Evolutionary conservation across 1,140 invertebrate genomes (phyloP).

Genomic region (Dufourea novaeangliae): DNA sequence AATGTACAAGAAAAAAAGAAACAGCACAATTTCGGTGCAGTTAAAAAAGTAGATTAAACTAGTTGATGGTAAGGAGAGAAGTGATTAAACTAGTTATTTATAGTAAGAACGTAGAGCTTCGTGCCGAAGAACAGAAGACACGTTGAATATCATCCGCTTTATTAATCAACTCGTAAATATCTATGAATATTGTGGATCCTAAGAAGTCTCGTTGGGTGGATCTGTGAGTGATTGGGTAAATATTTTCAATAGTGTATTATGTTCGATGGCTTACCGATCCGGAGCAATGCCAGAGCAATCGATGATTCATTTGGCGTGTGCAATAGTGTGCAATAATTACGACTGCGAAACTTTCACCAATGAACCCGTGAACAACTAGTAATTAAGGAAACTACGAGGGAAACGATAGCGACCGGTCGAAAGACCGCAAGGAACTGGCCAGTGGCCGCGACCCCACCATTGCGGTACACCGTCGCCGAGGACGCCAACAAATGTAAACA

Average conservation of each 20-base stretch:
- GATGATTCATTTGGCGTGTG: constrained; percentile 25
- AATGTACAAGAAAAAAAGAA: no score
- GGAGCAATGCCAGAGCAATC: not conserved
- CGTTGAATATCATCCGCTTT: not conserved
- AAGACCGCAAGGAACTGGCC: constrained; percentile 66
- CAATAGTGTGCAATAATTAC: not conserved
- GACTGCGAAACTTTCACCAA: constrained; percentile 29
- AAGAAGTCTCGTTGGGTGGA: not conserved
- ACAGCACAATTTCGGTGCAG: no score
- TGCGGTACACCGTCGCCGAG: constrained; percentile 49
- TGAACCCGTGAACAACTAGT: constrained; percentile 23
- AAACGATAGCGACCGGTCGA: constrained; percentile 45
- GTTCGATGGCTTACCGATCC: constrained; percentile 15
- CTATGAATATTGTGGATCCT: not conserved
- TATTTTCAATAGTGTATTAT: not conserved
- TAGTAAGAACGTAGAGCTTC: no score
- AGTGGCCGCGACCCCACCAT: constrained; percentile 65
- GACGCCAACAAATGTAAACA: constrained; percentile 69
- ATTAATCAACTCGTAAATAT: not conserved
- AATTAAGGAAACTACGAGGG: constrained; percentile 20
- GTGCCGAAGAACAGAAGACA: no score
- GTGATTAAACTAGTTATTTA: no score
- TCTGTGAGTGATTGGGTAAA: not conserved
- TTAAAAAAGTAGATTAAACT: no score
- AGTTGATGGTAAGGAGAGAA: no score